These are phyloP conservation scores for Protaetia brevitarsis DNA, from an alignment of 1,140 invertebrate species.

Conservation along the genomic window DNA sequence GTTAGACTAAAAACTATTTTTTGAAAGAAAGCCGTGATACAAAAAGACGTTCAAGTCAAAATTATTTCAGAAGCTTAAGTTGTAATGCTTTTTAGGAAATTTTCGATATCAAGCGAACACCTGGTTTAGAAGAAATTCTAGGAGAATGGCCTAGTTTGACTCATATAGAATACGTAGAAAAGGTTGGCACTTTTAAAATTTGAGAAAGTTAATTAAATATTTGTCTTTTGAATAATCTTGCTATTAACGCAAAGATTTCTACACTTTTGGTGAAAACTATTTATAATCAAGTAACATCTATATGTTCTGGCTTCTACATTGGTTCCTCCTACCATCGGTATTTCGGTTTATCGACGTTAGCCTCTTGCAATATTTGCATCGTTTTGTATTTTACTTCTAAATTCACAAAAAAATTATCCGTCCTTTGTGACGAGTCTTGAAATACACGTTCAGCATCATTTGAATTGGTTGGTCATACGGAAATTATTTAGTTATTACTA, in stretches of 20 bases:
- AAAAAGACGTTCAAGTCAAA: slow-evolving; percentile 16
- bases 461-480: no score
- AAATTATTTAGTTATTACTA: no score
- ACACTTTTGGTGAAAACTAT: not conserved
- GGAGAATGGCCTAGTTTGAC: slow-evolving; percentile 54
- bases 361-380: no score
- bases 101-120: slow-evolving; percentile 60
- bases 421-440: no score
- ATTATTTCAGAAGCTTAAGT: slow-evolving; percentile 30
- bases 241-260: not conserved
- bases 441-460: no score
- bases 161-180: slow-evolving; percentile 44
- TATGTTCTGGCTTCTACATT: not conserved
- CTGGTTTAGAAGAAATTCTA: slow-evolving; percentile 53
- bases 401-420: no score
- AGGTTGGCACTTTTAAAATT: slow-evolving; percentile 36
- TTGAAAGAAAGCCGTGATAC: not conserved
- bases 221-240: slow-evolving; percentile 22
- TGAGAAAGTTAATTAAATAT: slow-evolving; percentile 17
- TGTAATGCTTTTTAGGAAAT: slow-evolving; percentile 56
- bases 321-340: no score
- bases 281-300: not conserved
- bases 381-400: no score
- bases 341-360: no score
- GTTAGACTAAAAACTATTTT: slow-evolving; percentile 15